Base-by-base conservation (phyloP, 2,888 invertebrate genomes). In the Ferdinandea cuprea region DNA sequence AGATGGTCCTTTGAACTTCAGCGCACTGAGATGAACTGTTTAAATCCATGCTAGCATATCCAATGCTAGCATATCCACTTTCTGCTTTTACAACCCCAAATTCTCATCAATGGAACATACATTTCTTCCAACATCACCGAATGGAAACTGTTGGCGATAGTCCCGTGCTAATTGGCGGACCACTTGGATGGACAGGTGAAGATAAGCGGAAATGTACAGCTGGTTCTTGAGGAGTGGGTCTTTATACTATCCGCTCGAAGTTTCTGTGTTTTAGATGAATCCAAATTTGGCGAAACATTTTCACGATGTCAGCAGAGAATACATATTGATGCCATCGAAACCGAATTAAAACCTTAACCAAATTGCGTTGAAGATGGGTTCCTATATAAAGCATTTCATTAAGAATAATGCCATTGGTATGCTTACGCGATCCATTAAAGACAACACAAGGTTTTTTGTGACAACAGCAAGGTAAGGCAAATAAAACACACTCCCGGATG, bases 391-490 rank as follows among this genome's bases (percentile, higher is more conserved):
- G 15, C 9, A 74, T 66, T 7, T 84, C 80, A 25, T 86, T 86
- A 0, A 85, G 37, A 2, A 71, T 72, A 13, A 46, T 30, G 0
- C 85, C 80, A 4, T 71, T 79, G 3, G 52, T 35, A 5, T 80
- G 61, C 5, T 61, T 68, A 7, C 63, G 37, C 0, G 84, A 86
- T 0, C 85, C 85, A 25, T 86, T 81, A 32, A 87, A 86, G 0
- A 85, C 85, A 1, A 86, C 85, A 7, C 81, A n/a, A 85, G 50
- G 25, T 85, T 85, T 1, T 79, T 84, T 0, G 84, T 72, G 11
- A 85, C 48, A 3, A 86, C 73, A 0, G 78, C 83, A 25, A 85
- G 80, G 37, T 86, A 85, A 0, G 85, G 85, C 15, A 85, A 44
- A 37, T 83, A 85, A 52, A 59, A 86, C n/a, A 71, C 32, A 5